Evolutionary conservation across 2,797 vertebrate genomes (phyloP).

Genomic region (Thaleichthys pacificus): DNA sequence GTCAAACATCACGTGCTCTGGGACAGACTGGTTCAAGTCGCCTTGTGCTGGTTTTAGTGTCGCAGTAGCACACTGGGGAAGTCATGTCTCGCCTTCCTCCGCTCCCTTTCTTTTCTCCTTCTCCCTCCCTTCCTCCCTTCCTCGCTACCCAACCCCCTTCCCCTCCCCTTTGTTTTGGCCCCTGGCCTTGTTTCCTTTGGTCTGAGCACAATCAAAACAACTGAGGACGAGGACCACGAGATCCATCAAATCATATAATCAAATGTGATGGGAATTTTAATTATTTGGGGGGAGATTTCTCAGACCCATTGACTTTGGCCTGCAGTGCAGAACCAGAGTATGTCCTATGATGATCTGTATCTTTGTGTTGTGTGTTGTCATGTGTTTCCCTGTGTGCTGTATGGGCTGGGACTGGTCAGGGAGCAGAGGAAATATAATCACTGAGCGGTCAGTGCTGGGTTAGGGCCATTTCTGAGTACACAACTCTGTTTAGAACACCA

Average conservation of each 20-base stretch:
- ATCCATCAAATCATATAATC: conserved; percentile 1
- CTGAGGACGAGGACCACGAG: background rate
- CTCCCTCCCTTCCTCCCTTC: conserved; percentile 1
- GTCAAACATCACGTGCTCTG: conserved; percentile 16
- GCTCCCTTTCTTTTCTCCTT: conserved; percentile 1
- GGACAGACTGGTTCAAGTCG: conserved; percentile 36
- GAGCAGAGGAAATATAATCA: conserved; percentile 47
- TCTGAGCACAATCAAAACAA: conserved; percentile 8
- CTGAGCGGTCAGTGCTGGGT: conserved; percentile 39
- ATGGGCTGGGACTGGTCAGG: conserved; percentile 31
- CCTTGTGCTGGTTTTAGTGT: conserved; percentile 27
- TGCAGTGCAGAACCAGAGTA: background rate
- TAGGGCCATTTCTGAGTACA: conserved; percentile 40
- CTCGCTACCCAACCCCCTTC: background rate
- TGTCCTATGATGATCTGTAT: background rate
- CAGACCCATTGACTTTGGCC: background rate
- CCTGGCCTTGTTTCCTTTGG: background rate
- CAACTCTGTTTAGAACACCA: conserved; percentile 30
- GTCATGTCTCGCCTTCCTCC: background rate
- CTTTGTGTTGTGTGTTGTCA: background rate
- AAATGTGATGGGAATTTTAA: background rate
- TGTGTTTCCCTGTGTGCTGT: conserved; percentile 33
- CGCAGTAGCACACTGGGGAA: background rate
- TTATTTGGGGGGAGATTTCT: background rate
- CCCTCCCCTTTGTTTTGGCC: background rate